Conservation (phyloP, 2,888 invertebrate species). For the Apantesis nais region DNA sequence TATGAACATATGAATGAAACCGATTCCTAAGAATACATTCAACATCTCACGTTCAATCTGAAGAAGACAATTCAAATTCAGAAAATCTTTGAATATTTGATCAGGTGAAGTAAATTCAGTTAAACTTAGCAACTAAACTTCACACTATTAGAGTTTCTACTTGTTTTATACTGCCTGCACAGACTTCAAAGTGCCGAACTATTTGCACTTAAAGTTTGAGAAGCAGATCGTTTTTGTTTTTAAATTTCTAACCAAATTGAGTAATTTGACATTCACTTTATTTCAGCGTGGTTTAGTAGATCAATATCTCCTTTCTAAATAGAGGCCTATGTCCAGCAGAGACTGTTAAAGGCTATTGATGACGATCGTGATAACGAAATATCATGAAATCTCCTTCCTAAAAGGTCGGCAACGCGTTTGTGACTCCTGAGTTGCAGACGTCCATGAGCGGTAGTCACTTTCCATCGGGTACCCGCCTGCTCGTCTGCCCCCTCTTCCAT, state of each 20-base stretch:
- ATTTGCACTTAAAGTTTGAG: conserved; percentile 17
- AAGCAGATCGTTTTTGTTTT: conserved; percentile 19
- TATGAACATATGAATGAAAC: background rate
- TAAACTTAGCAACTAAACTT: conserved; percentile 23
- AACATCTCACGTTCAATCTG: background rate
- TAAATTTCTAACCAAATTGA: conserved; percentile 3
- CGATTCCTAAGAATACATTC: background rate
- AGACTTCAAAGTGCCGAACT: conserved; percentile 29
- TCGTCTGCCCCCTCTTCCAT: too few relatives aligned
- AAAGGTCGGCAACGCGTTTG: too few relatives aligned
- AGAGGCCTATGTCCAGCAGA: too few relatives aligned
- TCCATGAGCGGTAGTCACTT: too few relatives aligned
- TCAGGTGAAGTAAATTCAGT: conserved; percentile 30
- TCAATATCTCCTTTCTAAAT: too few relatives aligned
- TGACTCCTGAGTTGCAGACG: too few relatives aligned
- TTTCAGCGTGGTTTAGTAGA: too few relatives aligned
- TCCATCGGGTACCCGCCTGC: too few relatives aligned
- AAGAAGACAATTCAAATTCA: conserved; percentile 16
- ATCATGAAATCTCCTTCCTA: too few relatives aligned
- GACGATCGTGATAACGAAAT: too few relatives aligned
- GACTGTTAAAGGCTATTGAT: too few relatives aligned
- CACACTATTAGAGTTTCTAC: conserved; percentile 21
- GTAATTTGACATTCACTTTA: too few relatives aligned
- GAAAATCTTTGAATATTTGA: conserved; percentile 28
- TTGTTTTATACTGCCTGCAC: conserved; percentile 43